Conservation (phyloP, 2,797 vertebrate species). For the Spheniscus humboldti region DNA sequence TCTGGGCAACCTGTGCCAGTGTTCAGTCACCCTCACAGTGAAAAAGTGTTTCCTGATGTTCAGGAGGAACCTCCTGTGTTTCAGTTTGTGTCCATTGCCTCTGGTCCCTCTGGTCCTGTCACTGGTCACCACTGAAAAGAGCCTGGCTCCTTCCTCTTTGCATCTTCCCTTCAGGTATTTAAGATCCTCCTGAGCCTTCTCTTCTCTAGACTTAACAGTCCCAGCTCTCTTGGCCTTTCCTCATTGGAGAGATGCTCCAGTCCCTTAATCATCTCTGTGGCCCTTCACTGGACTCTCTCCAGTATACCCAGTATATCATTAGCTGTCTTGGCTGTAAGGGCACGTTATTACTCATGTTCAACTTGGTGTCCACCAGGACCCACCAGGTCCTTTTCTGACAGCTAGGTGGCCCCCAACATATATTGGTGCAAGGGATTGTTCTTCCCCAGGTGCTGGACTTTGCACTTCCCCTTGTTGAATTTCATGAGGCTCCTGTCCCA, state of each 20-base stretch:
- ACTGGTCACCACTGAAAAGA: not conserved
- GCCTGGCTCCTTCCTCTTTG: not conserved
- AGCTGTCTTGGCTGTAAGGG: not conserved
- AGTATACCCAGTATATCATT: too few relatives aligned
- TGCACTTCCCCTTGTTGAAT: not conserved
- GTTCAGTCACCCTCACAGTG: not conserved
- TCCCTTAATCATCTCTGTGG: not conserved
- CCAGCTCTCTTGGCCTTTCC: not conserved
- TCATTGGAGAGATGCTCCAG: too few relatives aligned
- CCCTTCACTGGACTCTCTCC: not conserved
- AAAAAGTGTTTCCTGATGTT: not conserved
- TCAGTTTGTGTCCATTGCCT: not conserved
- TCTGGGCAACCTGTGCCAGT: too few relatives aligned
- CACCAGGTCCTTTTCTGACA: not conserved
- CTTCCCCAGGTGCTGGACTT: not conserved
- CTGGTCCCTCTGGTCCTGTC: not conserved
- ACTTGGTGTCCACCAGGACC: not conserved
- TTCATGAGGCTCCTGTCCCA: not conserved
- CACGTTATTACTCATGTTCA: not conserved
- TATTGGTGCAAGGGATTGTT: not conserved
- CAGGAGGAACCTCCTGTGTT: not conserved
- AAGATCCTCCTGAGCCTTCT: not conserved
- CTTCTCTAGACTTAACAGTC: not conserved
- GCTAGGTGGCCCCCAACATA: not conserved
- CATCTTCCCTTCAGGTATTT: not conserved